Base-by-base conservation (phyloP, 2,797 vertebrate genomes). In the Micropoecilia bifurca region DNA sequence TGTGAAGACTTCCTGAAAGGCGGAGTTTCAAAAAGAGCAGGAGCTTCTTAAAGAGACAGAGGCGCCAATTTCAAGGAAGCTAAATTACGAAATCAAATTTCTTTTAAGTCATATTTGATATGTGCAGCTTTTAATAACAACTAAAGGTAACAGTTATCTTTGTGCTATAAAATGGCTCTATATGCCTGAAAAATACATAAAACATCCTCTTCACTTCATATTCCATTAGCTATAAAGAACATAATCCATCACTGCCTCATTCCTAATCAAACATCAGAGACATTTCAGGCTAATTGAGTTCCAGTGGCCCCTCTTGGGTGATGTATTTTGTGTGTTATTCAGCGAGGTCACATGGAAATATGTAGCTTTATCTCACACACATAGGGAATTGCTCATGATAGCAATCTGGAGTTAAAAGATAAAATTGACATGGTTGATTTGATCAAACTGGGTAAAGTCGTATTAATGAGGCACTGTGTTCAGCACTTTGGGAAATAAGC, bases 221-320 rank as follows among this genome's bases (percentile, higher is more conserved):
- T 59, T 4, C 28, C 22, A 66, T 75, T 71, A 71, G 75, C 55
- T 74, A 47, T 57, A 75, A 71, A 72, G 50, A 48, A 53, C 78
- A 66, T 33, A n/a, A 61, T 20, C 33, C 59, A 50, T 36, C 55
- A 69, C 57, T 80, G 41, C 12, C 13, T 22, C 7, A 79, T 89
- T 85, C 79, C 85, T 80, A 84, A 86, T 36, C 75, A 41, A 89
- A 89, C 89, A 74, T 82, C 53, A 36, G 7, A 4, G 48, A 61
- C 28, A 45, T 30, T 83, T 82, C 63, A 77, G 43, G 41, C 20
- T 74, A 41, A 18, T 53, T 16, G n/a, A 61, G 28, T 18, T 61
- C 28, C 57, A 14, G 6, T 16, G 28, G 13, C 14, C 57, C 10
- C 30, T 4, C 5, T 33, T 33, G n/a, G n/a, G 57, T 61, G 8